Evolutionary conservation across 2,888 invertebrate genomes (phyloP).

Genomic region (Chelonus formosanus): DNA sequence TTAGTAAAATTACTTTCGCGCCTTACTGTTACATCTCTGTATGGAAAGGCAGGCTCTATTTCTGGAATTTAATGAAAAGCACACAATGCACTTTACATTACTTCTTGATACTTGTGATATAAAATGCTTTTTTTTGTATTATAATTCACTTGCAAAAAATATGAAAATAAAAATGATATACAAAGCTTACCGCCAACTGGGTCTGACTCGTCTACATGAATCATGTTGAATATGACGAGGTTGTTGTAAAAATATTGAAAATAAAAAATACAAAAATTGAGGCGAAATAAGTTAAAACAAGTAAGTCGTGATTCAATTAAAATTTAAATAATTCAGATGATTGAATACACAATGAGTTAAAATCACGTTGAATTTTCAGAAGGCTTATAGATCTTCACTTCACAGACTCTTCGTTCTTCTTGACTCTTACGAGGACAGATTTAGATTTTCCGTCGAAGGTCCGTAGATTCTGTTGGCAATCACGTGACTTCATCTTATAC

Average conservation of each 20-base stretch:
- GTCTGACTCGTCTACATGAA: conserved; percentile 89
- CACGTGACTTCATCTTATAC: conserved; percentile 46
- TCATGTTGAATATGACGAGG: conserved; percentile 70
- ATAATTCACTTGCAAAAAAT: neutral
- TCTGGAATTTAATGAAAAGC: conserved; percentile 70
- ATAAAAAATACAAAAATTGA: neutral
- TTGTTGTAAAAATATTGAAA: conserved; percentile 17
- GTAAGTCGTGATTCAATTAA: conserved; percentile 6
- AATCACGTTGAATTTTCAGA: conserved; percentile 48
- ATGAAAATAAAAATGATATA: conserved; percentile 21
- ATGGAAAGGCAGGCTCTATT: conserved; percentile 87
- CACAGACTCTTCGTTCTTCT: no score
- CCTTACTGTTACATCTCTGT: conserved; percentile 85
- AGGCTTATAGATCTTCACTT: conserved; percentile 36
- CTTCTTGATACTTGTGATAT: neutral
- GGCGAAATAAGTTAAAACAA: neutral
- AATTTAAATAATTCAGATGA: conserved; percentile 13
- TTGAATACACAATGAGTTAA: conserved; percentile 55
- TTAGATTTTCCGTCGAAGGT: conserved; percentile 61
- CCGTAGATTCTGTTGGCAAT: conserved; percentile 55
- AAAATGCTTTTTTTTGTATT: conserved; percentile 15
- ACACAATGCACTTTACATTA: conserved; percentile 3
- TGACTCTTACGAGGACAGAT: conserved; percentile 49
- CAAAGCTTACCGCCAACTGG: conserved; percentile 83
- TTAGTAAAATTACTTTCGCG: conserved; percentile 87